Base-by-base conservation (phyloP, 2,888 invertebrate species). In the Atherix ibis region DNA sequence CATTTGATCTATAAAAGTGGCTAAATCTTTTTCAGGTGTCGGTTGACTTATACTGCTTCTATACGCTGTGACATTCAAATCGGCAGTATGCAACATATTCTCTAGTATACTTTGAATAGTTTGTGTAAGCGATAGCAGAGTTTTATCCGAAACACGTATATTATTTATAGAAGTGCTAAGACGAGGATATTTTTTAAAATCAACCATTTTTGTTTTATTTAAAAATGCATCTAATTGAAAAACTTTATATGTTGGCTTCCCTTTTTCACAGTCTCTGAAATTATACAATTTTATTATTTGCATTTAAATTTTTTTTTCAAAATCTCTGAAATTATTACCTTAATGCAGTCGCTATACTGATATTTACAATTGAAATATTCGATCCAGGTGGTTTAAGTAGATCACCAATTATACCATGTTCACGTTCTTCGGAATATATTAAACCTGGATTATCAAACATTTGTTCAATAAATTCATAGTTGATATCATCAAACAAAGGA, bases 161-260 rank as follows among this genome's bases (percentile, higher is more conserved):
- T 52, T 49, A 48, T 54, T 53, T 43, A 61, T 54, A 44, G 60
- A 56, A 19, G 50, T 47, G 27, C 55, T 56, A 27, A 61, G 53
- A 47, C 57, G 55, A 16, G 56, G 56, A 46, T 56, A 61, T 49
- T 61, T 56, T 43, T 53, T 56, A 37, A 57, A 48, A 48, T 58
- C 56, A 42, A 54, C 53, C 44, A 58, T 67, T 46, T 71, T 70
- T 46, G 78, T 76, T 30, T 81, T 65, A 52, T 82, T 74, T 40
- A 79, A 63, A 41, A 76, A 67, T 49, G 70, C 72, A 45, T 75
- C 70, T 44, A 83, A 59, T 54, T 76, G 73, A 51, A 82, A 79
- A 17, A 78, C 75, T 27, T 66, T 64, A 62, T 80, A 83, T n/a
- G 75, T 73, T 41, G 81, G 69, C 44, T 70, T 68, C 51, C 80